A percentile compares a stretch with the other conserved stretches of the same genome.
Conservation (phyloP, 1,140 invertebrate species). For the Diorhabda sublineata region DNA sequence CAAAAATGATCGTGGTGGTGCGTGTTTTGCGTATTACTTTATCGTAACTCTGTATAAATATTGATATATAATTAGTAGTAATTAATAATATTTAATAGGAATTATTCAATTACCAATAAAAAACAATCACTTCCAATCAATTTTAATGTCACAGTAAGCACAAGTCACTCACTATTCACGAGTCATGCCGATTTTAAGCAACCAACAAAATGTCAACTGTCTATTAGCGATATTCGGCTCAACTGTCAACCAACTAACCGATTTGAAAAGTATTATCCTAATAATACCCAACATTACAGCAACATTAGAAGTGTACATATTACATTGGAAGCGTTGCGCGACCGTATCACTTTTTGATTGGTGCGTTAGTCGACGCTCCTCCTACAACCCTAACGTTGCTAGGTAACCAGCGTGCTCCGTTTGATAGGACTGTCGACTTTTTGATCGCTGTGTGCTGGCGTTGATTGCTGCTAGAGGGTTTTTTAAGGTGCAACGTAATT, state of each 20-base stretch:
- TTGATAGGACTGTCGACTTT: constrained; percentile 32
- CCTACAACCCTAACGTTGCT: constrained; percentile 35
- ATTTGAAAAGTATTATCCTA: constrained; percentile 49
- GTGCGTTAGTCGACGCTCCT: constrained; percentile 31
- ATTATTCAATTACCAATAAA: background rate
- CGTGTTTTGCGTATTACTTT: no score
- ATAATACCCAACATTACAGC: constrained; percentile 48
- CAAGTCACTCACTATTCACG: constrained; percentile 5
- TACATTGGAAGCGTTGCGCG: constrained; percentile 39
- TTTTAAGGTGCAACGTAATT: constrained; percentile 15
- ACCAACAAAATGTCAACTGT: constrained; percentile 6
- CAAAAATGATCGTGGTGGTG: no score
- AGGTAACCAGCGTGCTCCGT: constrained; percentile 33
- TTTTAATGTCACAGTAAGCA: constrained; percentile 5
- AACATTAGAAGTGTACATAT: constrained; percentile 47
- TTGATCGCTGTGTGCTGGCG: constrained; percentile 21
- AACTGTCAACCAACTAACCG: constrained; percentile 45
- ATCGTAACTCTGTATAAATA: no score
- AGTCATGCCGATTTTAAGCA: constrained; percentile 4
- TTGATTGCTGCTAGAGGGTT: constrained; percentile 13
- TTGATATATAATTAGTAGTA: no score
- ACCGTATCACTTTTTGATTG: constrained; percentile 27
- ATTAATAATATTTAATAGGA: background rate
- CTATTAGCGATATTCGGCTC: constrained; percentile 23
- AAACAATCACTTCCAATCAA: constrained; percentile 11